Base-by-base conservation (phyloP, 2,888 invertebrate species). In the Melitaea athalia region DNA sequence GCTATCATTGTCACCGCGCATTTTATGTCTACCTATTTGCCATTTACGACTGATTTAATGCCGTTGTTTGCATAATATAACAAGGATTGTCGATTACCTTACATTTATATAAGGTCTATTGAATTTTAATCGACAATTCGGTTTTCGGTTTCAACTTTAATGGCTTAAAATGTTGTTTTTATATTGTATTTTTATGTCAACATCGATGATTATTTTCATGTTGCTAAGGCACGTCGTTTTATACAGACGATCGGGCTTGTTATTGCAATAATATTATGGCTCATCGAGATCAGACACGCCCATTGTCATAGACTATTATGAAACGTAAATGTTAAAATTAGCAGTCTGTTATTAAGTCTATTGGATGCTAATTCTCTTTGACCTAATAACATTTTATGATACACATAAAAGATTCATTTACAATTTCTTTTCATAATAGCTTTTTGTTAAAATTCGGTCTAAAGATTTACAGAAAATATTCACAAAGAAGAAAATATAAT, bases 31-130 rank as follows among this genome's bases (percentile, higher is more conserved):
- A 80, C 76, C 79, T 83, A 83, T 86, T 85, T 82, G 83, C 85
- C 82, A 85, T 87, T 86, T 82, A 78, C 75, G 79, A 79, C 81
- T 85, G 82, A 86, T 87, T 87, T 86, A 85, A 82, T 77, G 80
- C 77, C 77, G 74, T 83, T 80, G 81, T 88, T 87, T 84, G 85
- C 85, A 86, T 89, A 86, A 87, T 89, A 85, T 81, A 84, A 88
- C 85, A 85, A 84, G 84, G 74, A 79, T 81, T 81, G 81, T 84
- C 81, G 79, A 85, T 88, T 84, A 82, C 81, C 78, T 83, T 82
- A 82, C 84, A 83, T 81, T 83, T 76, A 78, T 78, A 70, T 72
- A 77, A 59, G 75, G 82, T 80, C 81, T 81, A 84, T 83, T 81
- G 79, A 84, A 85, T 83, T 81, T 81, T 86, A 86, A 88, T 85